Evolutionary conservation across 2,888 invertebrate species (phyloP).

Genomic region (Agonopterix subpropinquella): DNA sequence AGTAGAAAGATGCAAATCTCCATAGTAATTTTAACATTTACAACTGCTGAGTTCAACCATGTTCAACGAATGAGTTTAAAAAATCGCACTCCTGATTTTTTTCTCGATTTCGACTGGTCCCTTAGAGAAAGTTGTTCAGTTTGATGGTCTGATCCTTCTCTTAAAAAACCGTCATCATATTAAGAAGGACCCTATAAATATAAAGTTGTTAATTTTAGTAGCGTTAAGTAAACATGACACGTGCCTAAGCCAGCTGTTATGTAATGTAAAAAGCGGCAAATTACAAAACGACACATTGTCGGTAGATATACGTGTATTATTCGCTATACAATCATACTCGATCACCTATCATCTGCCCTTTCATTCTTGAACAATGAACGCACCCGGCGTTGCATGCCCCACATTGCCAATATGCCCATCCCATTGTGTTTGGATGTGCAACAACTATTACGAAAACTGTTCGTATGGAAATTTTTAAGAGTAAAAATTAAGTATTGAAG

Average conservation of each 20-base stretch:
- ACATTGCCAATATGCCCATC: conserved; percentile 11
- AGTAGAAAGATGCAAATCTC: no score
- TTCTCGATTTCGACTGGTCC: no score
- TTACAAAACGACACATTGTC: conserved; percentile 35
- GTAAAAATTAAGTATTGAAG: not conserved
- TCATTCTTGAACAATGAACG: conserved; percentile 24
- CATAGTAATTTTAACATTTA: no score
- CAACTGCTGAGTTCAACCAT: no score
- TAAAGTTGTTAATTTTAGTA: not conserved
- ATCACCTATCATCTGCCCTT: conserved; percentile 49
- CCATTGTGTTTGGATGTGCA: conserved; percentile 6
- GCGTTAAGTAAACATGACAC: conserved; percentile 22
- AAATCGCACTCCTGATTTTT: no score
- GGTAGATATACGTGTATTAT: conserved; percentile 34
- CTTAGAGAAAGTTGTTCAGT: no score
- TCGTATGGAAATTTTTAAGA: conserved; percentile 5
- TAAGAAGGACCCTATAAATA: not conserved
- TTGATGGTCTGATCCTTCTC: no score
- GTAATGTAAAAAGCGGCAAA: conserved; percentile 42
- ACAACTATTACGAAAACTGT: conserved; percentile 1
- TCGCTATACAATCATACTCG: conserved; percentile 38
- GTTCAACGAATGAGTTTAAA: no score
- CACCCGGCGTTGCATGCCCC: conserved; percentile 11
- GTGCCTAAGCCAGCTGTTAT: conserved; percentile 47
- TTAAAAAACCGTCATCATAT: no score